phyloP scores from a whole-genome alignment of 2,797 vertebrate genomes.

The Scleropages formosus region DNA sequence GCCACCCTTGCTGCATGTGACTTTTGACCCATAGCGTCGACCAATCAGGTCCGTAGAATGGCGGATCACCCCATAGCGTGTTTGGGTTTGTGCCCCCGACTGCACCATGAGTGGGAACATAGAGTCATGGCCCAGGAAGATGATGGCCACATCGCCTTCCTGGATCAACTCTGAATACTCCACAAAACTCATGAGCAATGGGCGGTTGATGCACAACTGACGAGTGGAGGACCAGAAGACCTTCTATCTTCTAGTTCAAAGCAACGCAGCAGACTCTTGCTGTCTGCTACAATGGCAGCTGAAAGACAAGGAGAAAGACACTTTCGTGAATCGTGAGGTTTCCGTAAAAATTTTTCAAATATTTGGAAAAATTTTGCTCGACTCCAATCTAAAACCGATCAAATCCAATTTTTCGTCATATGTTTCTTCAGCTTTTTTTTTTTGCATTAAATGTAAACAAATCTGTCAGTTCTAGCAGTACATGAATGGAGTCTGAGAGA shows the following conservation, averaged over 20 bases:
- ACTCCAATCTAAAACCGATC: not conserved
- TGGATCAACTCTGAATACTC: slow-evolving; percentile 82
- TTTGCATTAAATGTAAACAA: too few species aligned
- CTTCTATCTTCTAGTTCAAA: too few species aligned
- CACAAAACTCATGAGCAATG: slow-evolving; percentile 83
- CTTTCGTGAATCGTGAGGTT: too few species aligned
- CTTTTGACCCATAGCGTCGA: slow-evolving; percentile 86
- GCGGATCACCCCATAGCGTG: slow-evolving; percentile 87
- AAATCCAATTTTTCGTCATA: too few species aligned
- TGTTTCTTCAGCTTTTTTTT: too few species aligned
- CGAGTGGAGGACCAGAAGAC: not conserved
- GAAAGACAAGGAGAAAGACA: slow-evolving; percentile 14
- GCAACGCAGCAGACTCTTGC: not conserved
- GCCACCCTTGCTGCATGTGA: slow-evolving; percentile 92
- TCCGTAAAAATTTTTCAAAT: too few species aligned
- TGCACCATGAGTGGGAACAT: slow-evolving; percentile 89
- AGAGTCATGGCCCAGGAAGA: slow-evolving; percentile 85
- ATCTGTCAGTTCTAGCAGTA: too few species aligned
- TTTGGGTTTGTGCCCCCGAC: slow-evolving; percentile 86
- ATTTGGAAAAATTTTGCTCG: not conserved
- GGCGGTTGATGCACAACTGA: not conserved
- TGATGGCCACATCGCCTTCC: slow-evolving; percentile 87
- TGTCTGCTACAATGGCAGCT: not conserved
- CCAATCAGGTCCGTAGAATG: slow-evolving; percentile 92
- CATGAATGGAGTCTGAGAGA: too few species aligned